Evolutionary conservation across 2,888 invertebrate genomes (phyloP).

Genomic region (Dryobotodes eremita): DNA sequence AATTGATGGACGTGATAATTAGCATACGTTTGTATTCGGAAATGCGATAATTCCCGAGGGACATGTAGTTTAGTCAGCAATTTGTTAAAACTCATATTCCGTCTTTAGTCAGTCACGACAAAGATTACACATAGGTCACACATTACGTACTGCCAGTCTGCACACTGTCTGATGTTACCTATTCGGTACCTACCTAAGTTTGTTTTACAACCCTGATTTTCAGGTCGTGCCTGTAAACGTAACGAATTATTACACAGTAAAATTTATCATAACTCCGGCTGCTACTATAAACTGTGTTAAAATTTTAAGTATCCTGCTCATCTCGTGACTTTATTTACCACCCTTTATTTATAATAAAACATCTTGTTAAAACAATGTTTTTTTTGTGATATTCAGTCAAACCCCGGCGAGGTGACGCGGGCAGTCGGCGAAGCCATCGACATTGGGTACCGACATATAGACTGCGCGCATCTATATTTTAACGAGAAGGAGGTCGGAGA

Average conservation of each 20-base stretch:
- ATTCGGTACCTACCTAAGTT: constrained; percentile 21
- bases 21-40: too few relatives aligned
- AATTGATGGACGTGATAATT: too few relatives aligned
- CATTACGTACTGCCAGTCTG: background rate
- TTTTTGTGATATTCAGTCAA: constrained; percentile 81
- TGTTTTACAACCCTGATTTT: constrained; percentile 37
- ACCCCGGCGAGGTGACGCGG: constrained; percentile 91
- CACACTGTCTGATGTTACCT: constrained; percentile 1
- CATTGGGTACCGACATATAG: constrained; percentile 93
- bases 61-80: background rate
- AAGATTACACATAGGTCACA: too few relatives aligned
- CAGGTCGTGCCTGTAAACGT: constrained; percentile 19
- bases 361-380: constrained; percentile 22
- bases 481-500: constrained; percentile 93
- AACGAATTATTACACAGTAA: constrained; percentile 40
- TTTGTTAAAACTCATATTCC: background rate
- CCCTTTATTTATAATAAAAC: constrained; percentile 50
- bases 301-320: constrained; percentile 40
- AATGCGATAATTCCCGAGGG: too few relatives aligned
- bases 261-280: constrained; percentile 40
- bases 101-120: background rate
- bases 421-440: constrained; percentile 93
- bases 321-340: constrained; percentile 7
- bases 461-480: constrained; percentile 93
- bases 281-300: constrained; percentile 21